A percentile compares a stretch with the other conserved stretches of the same genome.
phyloP scores from a whole-genome alignment of 2,113 vertebrate species.

The Cyanoderma ruficeps region DNA sequence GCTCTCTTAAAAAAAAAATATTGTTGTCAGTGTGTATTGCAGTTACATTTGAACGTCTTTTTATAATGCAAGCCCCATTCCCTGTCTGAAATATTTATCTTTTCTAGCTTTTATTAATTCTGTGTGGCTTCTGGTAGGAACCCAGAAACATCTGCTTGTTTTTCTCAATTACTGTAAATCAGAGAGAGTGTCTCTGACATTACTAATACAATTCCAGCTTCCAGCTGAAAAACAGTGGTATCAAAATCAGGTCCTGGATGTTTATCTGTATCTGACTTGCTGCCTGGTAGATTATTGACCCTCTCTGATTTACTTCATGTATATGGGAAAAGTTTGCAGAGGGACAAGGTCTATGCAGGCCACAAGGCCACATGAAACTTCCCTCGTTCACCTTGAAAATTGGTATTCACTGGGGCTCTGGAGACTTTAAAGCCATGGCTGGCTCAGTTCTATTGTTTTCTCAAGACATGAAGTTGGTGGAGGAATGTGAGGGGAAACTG shows the following conservation, averaged over 20 bases:
- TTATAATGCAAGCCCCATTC: neutral
- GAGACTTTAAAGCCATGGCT: neutral
- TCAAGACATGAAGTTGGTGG: neutral
- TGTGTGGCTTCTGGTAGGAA: neutral
- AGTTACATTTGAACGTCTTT: neutral
- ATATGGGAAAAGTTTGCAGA: neutral
- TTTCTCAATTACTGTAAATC: neutral
- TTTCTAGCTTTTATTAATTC: neutral
- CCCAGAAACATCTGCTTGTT: neutral
- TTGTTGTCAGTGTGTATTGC: neutral
- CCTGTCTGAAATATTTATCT: neutral
- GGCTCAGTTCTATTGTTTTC: neutral
- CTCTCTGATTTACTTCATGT: neutral
- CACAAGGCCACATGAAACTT: neutral
- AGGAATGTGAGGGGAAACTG: neutral
- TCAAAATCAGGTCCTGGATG: neutral
- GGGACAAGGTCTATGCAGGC: neutral
- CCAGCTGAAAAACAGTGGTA: neutral
- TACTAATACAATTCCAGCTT: neutral
- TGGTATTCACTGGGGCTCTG: neutral
- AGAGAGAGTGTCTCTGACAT: neutral
- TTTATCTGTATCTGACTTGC: neutral
- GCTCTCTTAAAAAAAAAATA: neutral
- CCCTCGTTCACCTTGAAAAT: neutral
- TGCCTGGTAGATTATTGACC: neutral